Evolutionary conservation across 2,888 invertebrate genomes (phyloP).

Genomic region (Bombylius major): DNA sequence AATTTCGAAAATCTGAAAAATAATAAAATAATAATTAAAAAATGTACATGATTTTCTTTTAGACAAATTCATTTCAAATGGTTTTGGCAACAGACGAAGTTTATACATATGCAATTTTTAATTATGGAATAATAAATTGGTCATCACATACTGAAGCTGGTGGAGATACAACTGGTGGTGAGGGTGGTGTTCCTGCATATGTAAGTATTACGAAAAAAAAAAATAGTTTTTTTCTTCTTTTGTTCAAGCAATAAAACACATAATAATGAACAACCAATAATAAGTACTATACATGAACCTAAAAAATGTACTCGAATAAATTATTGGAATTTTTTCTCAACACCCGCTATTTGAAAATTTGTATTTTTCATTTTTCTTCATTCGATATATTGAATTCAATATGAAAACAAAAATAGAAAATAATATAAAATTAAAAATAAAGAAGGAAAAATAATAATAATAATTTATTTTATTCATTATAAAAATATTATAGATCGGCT

Average conservation of each 20-base stretch:
- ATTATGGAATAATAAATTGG: constrained; percentile 86
- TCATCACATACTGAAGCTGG: constrained; percentile 83
- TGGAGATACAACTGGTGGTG: constrained; percentile 74
- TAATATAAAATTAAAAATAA: no score
- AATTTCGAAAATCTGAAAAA: no score
- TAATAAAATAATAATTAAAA: no score
- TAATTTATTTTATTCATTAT: background rate
- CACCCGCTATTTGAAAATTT: background rate
- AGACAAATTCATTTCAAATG: constrained; percentile 95
- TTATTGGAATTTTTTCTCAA: no score
- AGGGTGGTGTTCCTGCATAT: constrained; percentile 76
- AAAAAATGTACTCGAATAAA: no score
- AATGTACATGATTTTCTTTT: background rate
- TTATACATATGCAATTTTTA: constrained; percentile 88
- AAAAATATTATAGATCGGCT: constrained; percentile 60
- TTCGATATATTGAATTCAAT: no score
- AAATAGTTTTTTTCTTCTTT: background rate
- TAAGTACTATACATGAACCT: no score
- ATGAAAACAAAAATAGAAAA: background rate
- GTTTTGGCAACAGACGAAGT: constrained; percentile 87
- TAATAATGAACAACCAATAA: no score
- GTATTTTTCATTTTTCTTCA: background rate
- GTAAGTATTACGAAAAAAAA: constrained; percentile 43
- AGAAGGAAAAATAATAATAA: no score
- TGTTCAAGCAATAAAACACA: no score